Evolutionary conservation across 2,888 invertebrate species (phyloP).

Genomic region (Dugesia japonica): DNA sequence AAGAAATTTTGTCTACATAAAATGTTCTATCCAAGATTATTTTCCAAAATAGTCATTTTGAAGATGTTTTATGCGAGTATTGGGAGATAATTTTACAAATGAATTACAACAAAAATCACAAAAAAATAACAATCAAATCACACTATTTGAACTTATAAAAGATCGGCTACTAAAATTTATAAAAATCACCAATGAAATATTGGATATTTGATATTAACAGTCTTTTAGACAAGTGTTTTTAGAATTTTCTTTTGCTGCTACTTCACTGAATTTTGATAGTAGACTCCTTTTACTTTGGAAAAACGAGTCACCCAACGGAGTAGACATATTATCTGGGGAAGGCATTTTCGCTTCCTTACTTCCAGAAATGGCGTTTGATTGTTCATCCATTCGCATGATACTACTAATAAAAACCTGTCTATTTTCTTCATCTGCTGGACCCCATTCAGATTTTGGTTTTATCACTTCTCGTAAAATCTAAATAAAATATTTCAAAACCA

Average conservation of each 20-base stretch:
- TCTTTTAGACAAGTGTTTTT: not conserved
- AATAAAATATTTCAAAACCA: too few species aligned
- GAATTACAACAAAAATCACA: not conserved
- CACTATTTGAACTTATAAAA: too few species aligned
- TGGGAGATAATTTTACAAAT: too few species aligned
- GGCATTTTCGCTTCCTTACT: not conserved
- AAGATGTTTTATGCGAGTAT: too few species aligned
- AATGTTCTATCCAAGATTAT: too few species aligned
- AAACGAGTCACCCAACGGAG: conserved; percentile 25
- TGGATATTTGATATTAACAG: not conserved
- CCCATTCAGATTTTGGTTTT: conserved; percentile 40
- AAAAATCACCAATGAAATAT: too few species aligned
- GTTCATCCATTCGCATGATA: not conserved
- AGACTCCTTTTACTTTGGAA: conserved; percentile 32
- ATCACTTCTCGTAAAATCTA: conserved; percentile 39
- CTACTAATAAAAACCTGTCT: conserved; percentile 35
- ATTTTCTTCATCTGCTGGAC: conserved; percentile 39
- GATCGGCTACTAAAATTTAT: too few species aligned
- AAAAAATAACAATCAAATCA: not conserved
- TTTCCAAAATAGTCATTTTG: too few species aligned
- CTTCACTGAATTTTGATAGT: conserved; percentile 24
- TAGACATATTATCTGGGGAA: not conserved
- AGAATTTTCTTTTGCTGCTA: conserved; percentile 23
- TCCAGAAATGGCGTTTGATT: not conserved
- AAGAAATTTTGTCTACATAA: too few species aligned